Percentiles rank a stretch among this genome's conserved stretches.
phyloP scores from a whole-genome alignment of 1,140 invertebrate species.

The Achroia grisella region DNA sequence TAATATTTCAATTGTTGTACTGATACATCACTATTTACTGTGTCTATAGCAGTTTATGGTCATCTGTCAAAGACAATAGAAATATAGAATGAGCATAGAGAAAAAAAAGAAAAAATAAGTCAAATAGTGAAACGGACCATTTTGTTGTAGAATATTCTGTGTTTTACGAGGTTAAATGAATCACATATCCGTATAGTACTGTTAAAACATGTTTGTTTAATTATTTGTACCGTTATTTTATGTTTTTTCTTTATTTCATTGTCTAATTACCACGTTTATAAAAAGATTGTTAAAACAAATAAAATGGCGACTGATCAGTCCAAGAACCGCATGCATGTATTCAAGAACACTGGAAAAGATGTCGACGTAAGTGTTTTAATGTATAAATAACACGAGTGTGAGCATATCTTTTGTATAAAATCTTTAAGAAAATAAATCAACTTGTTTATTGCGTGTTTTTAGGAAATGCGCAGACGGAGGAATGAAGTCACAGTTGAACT shows the following conservation, averaged over 20 bases:
- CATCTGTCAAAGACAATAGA: no score
- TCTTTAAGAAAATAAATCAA: neutral
- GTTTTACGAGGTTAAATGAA: conserved; percentile 57
- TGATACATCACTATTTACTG: no score
- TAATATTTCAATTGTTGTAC: no score
- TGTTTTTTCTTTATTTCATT: conserved; percentile 63
- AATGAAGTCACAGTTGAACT: conserved; percentile 97
- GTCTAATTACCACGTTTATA: conserved; percentile 48
- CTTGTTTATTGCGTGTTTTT: conserved; percentile 34
- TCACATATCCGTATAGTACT: conserved; percentile 50
- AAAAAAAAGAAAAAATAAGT: neutral
- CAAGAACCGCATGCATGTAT: conserved; percentile 91
- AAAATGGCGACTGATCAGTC: conserved; percentile 87
- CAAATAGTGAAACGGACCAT: conserved; percentile 44
- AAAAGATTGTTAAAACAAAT: conserved; percentile 47
- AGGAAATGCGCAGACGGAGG: conserved; percentile 96
- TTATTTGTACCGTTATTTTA: conserved; percentile 50
- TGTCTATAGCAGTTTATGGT: no score
- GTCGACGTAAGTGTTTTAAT: conserved; percentile 88
- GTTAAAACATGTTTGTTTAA: conserved; percentile 65
- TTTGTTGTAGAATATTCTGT: conserved; percentile 64
- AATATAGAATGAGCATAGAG: no score
- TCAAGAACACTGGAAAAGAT: conserved; percentile 98
- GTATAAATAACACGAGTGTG: neutral
- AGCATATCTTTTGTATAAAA: neutral